Base-by-base conservation (phyloP, 2,797 vertebrate genomes). In the Sebastiscus tertius region DNA sequence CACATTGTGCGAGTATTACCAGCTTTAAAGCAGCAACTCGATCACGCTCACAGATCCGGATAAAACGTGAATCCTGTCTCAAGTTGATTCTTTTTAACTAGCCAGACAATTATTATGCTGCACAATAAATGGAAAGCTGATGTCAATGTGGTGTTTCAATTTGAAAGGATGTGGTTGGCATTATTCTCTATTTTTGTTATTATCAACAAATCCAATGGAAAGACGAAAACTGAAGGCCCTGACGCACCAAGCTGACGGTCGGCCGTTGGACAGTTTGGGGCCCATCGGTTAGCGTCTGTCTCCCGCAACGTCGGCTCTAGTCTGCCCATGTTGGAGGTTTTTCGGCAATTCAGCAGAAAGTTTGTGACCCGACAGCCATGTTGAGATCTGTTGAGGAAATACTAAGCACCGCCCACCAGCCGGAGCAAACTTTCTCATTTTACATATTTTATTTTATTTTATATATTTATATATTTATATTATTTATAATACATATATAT, bases 211-310 rank as follows among this genome's bases (percentile, higher is more conserved):
- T 42, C 39, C 39, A 16, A 7, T 1, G 39, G 14, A 42, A 42
- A 0, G 39, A 42, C 0, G 39, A 0, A 42, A 42, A 16, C 39
- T 39, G 14, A 39, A 39, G 36, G 36, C 36, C 36, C 13, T 14
- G 36, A 39, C 36, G 14, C 36, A 14, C 36, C 36, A 39, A 39
- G 36, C 36, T 39, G 36, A 39, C 13, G 34, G 11, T 36, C 34
- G 11, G 34, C 34, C 34, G 11, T 0, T 11, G 0, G 34, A 36
- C 4, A 12, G 34, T 36, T 36, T 36, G 34, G 0, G 34, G 0
- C 34, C 34, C 34, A 11, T 36, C 0, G 0, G 34, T 36, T 36
- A 36, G 34, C 34, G 34, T 36, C 34, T 39, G 36, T 39, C 0
- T 39, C 36, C 36, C 36, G 0, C 36, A 39, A 12, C 0, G 39